Base-by-base conservation (phyloP, 2,113 vertebrate species). In the Mesitornis unicolor region DNA sequence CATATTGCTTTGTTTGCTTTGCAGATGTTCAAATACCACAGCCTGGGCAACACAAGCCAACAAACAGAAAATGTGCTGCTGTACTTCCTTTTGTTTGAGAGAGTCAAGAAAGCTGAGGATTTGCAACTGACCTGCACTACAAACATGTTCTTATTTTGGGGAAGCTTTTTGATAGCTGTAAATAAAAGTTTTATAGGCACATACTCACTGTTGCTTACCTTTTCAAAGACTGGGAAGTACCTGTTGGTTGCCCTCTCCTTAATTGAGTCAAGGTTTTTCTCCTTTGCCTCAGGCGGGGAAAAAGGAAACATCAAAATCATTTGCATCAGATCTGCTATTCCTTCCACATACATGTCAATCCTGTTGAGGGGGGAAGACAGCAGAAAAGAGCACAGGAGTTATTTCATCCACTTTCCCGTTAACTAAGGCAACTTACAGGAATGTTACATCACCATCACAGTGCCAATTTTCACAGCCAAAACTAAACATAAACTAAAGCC, bases 261-360 rank as follows among this genome's bases (percentile, higher is more conserved):
- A 53, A 99, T 95, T 16, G 87, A 83, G 2, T 97, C 93, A 74
- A 99, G 76, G 45, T 98, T 98, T 80, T 91, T 79, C 51, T 98
- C 93, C 59, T 95, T 92, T 51, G 98, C 91, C 24, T 97, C 98
- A 71, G 97, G 88, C 29, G 96, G 20, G 21, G 78, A 82, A 77
- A 99, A 99, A 51, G 97, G 95, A 76, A 98, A 89, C 2, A 59
- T 13, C 95, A 99, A 97, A 6, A 99, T 96, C 97, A 98, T 97
- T 18, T 98, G 98, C 98, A 98, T 99, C 40, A 99, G 95, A 73
- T 99, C 99, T 7, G 90, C 83, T 64, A 98, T 64, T 61, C 99
- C 99, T 87, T 99, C 99, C 20, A 98, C 96, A 65, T 99, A 99
- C 98, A 99, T 99, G 95, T 99, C 98, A 96, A 99, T 98, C 98